Evolutionary conservation across 2,113 vertebrate genomes (phyloP), one percentile per base, ranked within the genome.

Genomic region (Prunella fulvescens): DNA sequence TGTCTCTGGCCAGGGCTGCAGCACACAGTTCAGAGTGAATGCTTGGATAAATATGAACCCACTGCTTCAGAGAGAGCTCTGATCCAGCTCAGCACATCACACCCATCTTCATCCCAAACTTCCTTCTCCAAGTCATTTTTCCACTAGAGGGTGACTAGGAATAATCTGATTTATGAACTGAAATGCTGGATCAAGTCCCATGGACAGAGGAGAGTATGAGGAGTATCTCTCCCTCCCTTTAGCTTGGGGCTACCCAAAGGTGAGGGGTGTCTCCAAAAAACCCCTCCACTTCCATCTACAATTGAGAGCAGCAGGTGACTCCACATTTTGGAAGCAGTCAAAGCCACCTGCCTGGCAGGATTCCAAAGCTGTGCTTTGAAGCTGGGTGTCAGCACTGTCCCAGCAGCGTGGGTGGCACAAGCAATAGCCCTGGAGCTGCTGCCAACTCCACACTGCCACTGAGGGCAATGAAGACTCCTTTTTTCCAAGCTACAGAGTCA

Each of bases 121-220:
- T 54, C 45, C 14, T 40, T 14, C 77, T 24, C 48, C 5, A 45
- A 26, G 37, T 47, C 22, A 40, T n/a, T 80, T 80, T 44, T 39
- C 74, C 50, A 33, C 78, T 57, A 50, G 37, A 18, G 31, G 22
- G 31, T 31, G 42, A 66, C 42, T 11, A 50, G 19, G 45, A 53
- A 23, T 25, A 65, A 81, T 24, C 26, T 45, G 45, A 23, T 81
- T 62, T 39, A 60, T 54, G 26, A 53, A 62, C 1, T 29, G 40
- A 61, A 92, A 50, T 77, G 35, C 40, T 37, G 61, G 35, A 25
- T 65, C 37, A 29, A 67, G 37, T 56, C 53, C 23, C 61, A 51
- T 2, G 0, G 1, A 66, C 9, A 74, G n/a, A 88, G 1, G 1
- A 73, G n/a, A 70, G 6, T 60, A 29, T 0, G 0, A 79, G 33